Conservation (phyloP, 2,113 vertebrate species). For the Muntiacus muntjak region DNA sequence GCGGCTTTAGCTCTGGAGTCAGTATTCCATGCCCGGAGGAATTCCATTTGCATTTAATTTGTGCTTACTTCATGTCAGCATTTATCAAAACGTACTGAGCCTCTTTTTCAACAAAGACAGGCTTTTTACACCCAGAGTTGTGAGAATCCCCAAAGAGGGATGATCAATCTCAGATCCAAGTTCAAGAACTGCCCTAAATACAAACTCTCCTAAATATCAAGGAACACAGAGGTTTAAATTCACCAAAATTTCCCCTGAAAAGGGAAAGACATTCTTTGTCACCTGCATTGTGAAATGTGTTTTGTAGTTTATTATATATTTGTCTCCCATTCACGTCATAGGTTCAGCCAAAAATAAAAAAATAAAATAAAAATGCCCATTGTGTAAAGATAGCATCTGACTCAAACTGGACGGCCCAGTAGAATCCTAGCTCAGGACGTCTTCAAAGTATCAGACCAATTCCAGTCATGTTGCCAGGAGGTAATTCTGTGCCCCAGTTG, state of each 20-base stretch:
- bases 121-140: not conserved
- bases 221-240: not conserved
- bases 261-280: not conserved
- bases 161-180: not conserved
- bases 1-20: not conserved
- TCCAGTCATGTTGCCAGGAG: not conserved
- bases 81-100: not conserved
- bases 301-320: not conserved
- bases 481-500: not conserved
- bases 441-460: not conserved
- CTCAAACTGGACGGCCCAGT: not conserved
- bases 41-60: not conserved
- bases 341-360: not conserved
- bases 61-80: not conserved
- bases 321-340: not conserved
- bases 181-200: not conserved
- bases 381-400: not conserved
- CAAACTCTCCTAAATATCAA: not conserved
- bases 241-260: not conserved
- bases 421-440: not conserved
- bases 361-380: not conserved
- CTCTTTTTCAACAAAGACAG: not conserved
- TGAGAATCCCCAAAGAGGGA: not conserved
- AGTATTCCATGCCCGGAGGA: not conserved
- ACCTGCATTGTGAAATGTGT: not conserved